A percentile compares a stretch with the other conserved stretches of the same genome.
Conservation (phyloP, 2,797 vertebrate species). For the Crenichthys baileyi region DNA sequence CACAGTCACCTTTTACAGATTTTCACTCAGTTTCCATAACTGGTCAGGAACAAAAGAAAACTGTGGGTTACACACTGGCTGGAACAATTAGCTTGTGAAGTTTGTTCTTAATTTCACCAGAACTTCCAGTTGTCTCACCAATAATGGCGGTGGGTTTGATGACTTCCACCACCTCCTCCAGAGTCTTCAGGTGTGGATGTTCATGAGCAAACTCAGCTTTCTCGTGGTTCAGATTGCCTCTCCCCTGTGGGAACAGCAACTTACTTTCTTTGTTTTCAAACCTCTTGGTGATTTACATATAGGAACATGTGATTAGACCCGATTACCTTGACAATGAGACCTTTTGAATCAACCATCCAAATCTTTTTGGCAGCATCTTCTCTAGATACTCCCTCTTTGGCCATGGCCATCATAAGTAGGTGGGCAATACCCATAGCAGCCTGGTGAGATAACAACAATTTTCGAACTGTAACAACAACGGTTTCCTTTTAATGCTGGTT, state of each 20-base stretch:
- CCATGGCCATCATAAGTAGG: conserved; percentile 95
- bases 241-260: conserved; percentile 73
- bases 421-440: conserved; percentile 95
- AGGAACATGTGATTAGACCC: neutral
- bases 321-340: conserved; percentile 94
- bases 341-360: conserved; percentile 98
- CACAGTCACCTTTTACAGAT: conserved; percentile 52
- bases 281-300: neutral
- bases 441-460: conserved; percentile 63
- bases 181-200: conserved; percentile 86
- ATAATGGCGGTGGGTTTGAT: conserved; percentile 95
- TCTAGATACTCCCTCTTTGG: conserved; percentile 87
- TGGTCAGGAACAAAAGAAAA: conserved; percentile 44
- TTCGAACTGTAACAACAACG: neutral
- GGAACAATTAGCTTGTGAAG: neutral
- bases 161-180: conserved; percentile 92
- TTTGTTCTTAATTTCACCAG: neutral
- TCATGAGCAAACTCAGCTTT: conserved; percentile 95
- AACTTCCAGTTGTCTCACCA: conserved; percentile 77
- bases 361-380: conserved; percentile 90
- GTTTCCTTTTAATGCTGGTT: neutral
- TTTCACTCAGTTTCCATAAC: conserved; percentile 60
- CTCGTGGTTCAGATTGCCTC: conserved; percentile 91
- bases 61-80: conserved; percentile 22
- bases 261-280: neutral